Conservation (phyloP, 2,888 invertebrate genomes). For the Oegoconia quadripuncta region DNA sequence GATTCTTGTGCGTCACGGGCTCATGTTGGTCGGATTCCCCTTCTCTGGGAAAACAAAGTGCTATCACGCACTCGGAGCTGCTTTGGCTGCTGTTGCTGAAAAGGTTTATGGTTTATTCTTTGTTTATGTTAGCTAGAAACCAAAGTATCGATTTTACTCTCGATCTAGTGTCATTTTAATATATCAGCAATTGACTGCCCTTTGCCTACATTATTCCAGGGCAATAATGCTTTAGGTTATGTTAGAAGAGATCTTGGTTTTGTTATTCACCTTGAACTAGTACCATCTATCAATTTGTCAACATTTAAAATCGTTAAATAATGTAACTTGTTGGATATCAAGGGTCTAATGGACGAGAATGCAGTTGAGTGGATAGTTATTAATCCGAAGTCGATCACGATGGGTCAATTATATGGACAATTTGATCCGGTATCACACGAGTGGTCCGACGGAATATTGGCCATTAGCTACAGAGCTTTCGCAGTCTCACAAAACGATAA, state of each 20-base stretch:
- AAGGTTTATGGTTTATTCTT: constrained; percentile 61
- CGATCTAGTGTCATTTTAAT: too few species aligned
- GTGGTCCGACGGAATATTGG: constrained; percentile 94
- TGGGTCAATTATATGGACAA: constrained; percentile 97
- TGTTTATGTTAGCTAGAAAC: not conserved
- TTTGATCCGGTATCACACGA: constrained; percentile 97
- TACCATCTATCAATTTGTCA: too few species aligned
- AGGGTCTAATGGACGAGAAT: constrained; percentile 87
- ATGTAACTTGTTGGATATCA: not conserved
- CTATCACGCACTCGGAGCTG: constrained; percentile 90
- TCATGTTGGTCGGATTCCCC: constrained; percentile 95
- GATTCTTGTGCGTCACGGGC: constrained; percentile 95
- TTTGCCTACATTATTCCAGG: too few species aligned
- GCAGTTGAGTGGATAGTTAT: constrained; percentile 88
- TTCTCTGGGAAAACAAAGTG: constrained; percentile 95
- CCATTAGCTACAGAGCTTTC: constrained; percentile 89
- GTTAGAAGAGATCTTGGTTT: too few species aligned
- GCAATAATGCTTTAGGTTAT: too few species aligned
- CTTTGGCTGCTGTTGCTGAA: constrained; percentile 87
- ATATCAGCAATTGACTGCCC: too few species aligned
- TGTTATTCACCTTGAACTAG: too few species aligned
- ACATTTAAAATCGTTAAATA: not conserved
- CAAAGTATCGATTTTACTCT: too few species aligned
- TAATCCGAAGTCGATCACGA: constrained; percentile 96
- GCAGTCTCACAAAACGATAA: constrained; percentile 86